Evolutionary conservation across 2,888 invertebrate species (phyloP), one percentile per base, ranked within the genome.

Genomic region (Ceramica pisi): DNA sequence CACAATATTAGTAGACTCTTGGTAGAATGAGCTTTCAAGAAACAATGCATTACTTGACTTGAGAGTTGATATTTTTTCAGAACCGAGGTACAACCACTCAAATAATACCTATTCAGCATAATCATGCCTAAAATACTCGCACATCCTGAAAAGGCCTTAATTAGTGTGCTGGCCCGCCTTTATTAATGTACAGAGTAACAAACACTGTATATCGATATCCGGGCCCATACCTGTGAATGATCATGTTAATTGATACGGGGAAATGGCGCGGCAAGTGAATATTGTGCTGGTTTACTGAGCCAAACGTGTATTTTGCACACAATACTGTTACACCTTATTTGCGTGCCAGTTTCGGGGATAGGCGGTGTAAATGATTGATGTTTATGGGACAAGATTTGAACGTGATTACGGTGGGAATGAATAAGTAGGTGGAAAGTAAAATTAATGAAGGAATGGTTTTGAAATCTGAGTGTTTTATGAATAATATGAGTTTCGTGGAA

Each of bases 211-310:
- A 67, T 63, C 63, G 68, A 81, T 80, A 81, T 56, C 57, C 64
- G 10, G 60, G 38, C 51, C 38, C 7, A 57, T 81, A 81, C 78
- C 75, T 82, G 77, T 62, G 55, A 75, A 80, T 84, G 80, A 81
- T 78, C 72, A 80, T 67, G 78, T 80, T 86, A 86, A 87, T 86
- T 86, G 80, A 75, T 82, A 84, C 71, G 31, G 73, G 63, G 62
- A 83, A 84, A 82, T 81, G 78, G 71, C 57, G 72, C 66, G 75
- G 44, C 69, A 71, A 69, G 62, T 71, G 67, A 78, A 80, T 86
- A 81, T 78, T 85, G 76, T 82, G 80, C 77, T 50, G 67, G 70
- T 75, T 82, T 80, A 83, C 72, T 74, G 65, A 67, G 66, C 44
- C 65, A 44, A 78, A 57, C 64, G 41, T 76, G 61, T 69, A 56